Evolutionary conservation across 2,113 vertebrate species (phyloP).

Genomic region (Toxotes chatareus): DNA sequence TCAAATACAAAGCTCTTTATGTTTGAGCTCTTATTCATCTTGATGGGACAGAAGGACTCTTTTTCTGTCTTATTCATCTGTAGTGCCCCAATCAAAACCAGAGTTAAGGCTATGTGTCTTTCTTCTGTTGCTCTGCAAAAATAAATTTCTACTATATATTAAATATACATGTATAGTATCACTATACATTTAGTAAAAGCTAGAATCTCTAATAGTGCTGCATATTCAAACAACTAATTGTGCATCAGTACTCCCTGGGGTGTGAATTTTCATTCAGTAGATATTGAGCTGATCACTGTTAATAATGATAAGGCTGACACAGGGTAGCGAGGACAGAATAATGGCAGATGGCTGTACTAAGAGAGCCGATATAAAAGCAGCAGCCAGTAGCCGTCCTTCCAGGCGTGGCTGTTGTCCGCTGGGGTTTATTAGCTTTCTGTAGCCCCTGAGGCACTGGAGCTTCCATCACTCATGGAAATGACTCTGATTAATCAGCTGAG

Average conservation of each 20-base stretch:
- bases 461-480: slow-evolving; percentile 78
- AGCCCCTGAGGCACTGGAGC: slow-evolving; percentile 40
- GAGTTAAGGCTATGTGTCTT: not conserved
- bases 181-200: not conserved
- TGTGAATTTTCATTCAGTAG: slow-evolving; percentile 39
- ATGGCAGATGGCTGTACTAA: slow-evolving; percentile 44
- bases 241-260: slow-evolving; percentile 3
- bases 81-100: not conserved
- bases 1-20: not conserved
- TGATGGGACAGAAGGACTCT: not conserved
- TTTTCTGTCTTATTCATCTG: not conserved
- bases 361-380: slow-evolving; percentile 42
- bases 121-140: no score
- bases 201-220: not conserved
- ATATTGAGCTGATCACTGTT: slow-evolving; percentile 67
- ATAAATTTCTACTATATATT: not conserved
- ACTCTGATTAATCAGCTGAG: slow-evolving; percentile 80
- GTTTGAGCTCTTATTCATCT: not conserved
- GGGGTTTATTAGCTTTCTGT: slow-evolving; percentile 71
- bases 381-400: slow-evolving; percentile 47
- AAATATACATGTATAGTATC: not conserved
- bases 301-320: slow-evolving; percentile 49
- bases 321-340: slow-evolving; percentile 45
- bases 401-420: slow-evolving; percentile 54
- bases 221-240: slow-evolving; percentile 37